phyloP scores from a whole-genome alignment of 2,888 invertebrate species.

The Celastrina argiolus region DNA sequence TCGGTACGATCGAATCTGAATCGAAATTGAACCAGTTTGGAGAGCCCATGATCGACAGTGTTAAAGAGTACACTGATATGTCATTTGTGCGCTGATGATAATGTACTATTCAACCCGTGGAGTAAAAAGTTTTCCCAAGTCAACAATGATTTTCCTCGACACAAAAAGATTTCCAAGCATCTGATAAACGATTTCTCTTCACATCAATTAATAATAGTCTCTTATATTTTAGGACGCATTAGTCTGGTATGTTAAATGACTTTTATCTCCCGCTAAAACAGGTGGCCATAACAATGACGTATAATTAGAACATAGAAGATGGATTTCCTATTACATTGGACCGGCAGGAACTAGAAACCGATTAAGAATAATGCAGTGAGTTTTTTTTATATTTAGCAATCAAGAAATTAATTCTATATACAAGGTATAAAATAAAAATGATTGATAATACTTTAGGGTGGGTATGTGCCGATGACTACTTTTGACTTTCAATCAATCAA shows the following conservation, averaged over 20 bases:
- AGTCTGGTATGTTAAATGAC: slow-evolving; percentile 17
- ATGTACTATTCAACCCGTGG: neutral
- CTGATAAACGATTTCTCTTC: slow-evolving; percentile 14
- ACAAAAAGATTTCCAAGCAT: neutral
- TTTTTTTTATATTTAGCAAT: neutral
- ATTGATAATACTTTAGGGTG: too few relatives aligned
- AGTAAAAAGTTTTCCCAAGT: slow-evolving; percentile 6
- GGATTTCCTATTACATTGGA: neutral
- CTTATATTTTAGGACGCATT: slow-evolving; percentile 16
- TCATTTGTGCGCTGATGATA: neutral
- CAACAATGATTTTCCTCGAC: slow-evolving; percentile 8
- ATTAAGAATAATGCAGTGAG: neutral
- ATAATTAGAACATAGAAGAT: neutral
- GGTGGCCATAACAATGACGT: slow-evolving; percentile 7
- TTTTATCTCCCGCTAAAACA: slow-evolving; percentile 7
- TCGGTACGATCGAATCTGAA: too few relatives aligned
- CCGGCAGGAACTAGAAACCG: neutral
- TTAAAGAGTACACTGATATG: too few relatives aligned
- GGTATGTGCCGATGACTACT: too few relatives aligned
- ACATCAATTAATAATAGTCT: slow-evolving; percentile 16
- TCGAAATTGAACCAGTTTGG: too few relatives aligned
- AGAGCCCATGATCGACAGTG: too few relatives aligned
- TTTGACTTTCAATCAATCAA: too few relatives aligned
- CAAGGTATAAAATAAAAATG: too few relatives aligned
- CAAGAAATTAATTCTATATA: neutral